A percentile compares a stretch with the other conserved stretches of the same genome.
These are phyloP conservation scores for Champsocephalus gunnari DNA, from an alignment of 2,797 vertebrate species.

Conservation along the genomic window DNA sequence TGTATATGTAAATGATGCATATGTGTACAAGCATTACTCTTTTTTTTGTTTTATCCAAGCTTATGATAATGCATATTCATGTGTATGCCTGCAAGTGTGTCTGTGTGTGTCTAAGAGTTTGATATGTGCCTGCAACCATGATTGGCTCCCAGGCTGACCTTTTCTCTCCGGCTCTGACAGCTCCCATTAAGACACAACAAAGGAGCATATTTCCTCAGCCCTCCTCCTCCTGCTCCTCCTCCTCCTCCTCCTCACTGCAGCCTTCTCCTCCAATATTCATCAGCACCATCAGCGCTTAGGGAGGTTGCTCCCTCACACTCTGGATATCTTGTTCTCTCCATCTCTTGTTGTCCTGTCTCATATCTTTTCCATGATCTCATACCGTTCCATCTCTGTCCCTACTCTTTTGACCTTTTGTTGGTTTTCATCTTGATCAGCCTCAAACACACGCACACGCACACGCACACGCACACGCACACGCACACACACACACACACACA, in stretches of 20 bases:
- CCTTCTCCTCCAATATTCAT: constrained; percentile 69
- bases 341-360: constrained; percentile 12
- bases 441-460: background rate
- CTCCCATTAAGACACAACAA: constrained; percentile 72
- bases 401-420: constrained; percentile 11
- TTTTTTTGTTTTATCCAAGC: background rate
- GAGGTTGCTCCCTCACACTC: constrained; percentile 37
- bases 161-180: constrained; percentile 65
- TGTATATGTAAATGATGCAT: too few species aligned
- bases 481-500: too few species aligned
- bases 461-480: too few species aligned
- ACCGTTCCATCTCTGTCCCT: constrained; percentile 5
- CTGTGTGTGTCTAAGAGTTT: constrained; percentile 24
- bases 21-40: background rate
- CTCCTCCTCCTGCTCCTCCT: constrained; percentile 33
- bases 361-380: constrained; percentile 31
- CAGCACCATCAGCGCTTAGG: constrained; percentile 51
- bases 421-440: constrained; percentile 16
- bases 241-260: constrained; percentile 36
- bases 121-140: constrained; percentile 26
- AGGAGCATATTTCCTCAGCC: constrained; percentile 62
- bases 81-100: background rate
- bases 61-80: background rate
- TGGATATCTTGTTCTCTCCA: constrained; percentile 9
- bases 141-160: constrained; percentile 58